These are phyloP conservation scores for Pherbina coryleti DNA, from an alignment of 2,888 invertebrate species.

Conservation along the genomic window DNA sequence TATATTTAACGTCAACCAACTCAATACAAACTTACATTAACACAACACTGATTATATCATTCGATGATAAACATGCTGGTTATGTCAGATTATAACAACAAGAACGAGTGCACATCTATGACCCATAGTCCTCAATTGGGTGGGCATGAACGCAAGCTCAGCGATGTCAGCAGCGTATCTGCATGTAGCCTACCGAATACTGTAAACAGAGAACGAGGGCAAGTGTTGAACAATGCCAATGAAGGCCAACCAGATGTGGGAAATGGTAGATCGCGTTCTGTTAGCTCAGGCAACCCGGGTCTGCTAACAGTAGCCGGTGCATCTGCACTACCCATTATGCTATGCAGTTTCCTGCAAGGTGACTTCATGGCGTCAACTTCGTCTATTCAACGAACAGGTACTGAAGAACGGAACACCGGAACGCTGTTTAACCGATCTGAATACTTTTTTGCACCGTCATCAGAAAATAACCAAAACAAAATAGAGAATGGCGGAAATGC, in stretches of 20 bases:
- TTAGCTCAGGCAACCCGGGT: constrained; percentile 42
- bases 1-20: background rate
- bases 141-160: constrained; percentile 41
- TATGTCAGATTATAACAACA: constrained; percentile 23
- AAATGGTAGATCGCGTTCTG: constrained; percentile 33
- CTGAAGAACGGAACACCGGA: background rate
- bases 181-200: constrained; percentile 36
- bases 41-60: background rate
- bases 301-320: constrained; percentile 58
- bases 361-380: constrained; percentile 62
- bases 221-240: constrained; percentile 33
- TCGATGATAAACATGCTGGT: background rate
- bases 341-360: constrained; percentile 70
- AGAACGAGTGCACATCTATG: constrained; percentile 39
- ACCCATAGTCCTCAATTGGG: constrained; percentile 43
- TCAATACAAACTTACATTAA: constrained; percentile 15
- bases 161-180: constrained; percentile 44
- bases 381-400: constrained; percentile 50
- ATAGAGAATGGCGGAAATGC: background rate
- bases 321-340: constrained; percentile 70
- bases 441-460: background rate
- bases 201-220: constrained; percentile 28
- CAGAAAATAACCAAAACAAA: background rate
- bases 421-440: background rate
- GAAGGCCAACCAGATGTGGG: constrained; percentile 33